phyloP scores from a whole-genome alignment of 2,797 vertebrate genomes.

The Novumbra hubbsi region DNA sequence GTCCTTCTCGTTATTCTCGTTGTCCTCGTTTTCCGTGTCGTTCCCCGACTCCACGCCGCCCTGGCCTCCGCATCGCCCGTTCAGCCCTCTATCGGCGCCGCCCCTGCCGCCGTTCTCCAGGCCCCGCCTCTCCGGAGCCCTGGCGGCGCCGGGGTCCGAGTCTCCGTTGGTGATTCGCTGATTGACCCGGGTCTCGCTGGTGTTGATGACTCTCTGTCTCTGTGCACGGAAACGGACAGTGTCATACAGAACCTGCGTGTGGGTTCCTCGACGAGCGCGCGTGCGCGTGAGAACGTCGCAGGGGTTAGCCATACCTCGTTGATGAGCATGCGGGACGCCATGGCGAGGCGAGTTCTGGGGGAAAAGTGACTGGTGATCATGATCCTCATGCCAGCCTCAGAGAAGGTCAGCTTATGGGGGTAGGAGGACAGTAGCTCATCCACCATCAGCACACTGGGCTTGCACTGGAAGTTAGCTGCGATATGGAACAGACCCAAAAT shows the following conservation, averaged over 20 bases:
- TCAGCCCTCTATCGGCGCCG: conserved; percentile 70
- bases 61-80: conserved; percentile 62
- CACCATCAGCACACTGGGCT: conserved; percentile 84
- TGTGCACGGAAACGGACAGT: conserved; percentile 45
- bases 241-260: neutral
- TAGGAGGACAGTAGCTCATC: conserved; percentile 82
- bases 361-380: conserved; percentile 88
- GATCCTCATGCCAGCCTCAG: conserved; percentile 82
- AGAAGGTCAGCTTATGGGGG: conserved; percentile 83
- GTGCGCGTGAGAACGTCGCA: neutral
- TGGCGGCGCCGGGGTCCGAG: conserved; percentile 80
- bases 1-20: conserved; percentile 82
- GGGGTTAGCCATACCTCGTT: conserved; percentile 71
- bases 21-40: conserved; percentile 83
- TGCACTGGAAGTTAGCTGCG: conserved; percentile 81
- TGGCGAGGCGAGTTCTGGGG: conserved; percentile 82
- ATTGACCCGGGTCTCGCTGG: conserved; percentile 74
- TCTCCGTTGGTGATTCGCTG: conserved; percentile 78
- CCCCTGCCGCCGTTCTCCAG: conserved; percentile 87
- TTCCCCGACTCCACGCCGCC: conserved; percentile 68
- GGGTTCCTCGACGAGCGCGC: neutral
- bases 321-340: conserved; percentile 87
- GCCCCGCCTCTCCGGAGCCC: conserved; percentile 78
- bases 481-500: conserved; percentile 3
- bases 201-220: conserved; percentile 92